These are phyloP conservation scores for Trachelus troglodyta DNA, from an alignment of 2,888 invertebrate genomes.

Conservation along the genomic window DNA sequence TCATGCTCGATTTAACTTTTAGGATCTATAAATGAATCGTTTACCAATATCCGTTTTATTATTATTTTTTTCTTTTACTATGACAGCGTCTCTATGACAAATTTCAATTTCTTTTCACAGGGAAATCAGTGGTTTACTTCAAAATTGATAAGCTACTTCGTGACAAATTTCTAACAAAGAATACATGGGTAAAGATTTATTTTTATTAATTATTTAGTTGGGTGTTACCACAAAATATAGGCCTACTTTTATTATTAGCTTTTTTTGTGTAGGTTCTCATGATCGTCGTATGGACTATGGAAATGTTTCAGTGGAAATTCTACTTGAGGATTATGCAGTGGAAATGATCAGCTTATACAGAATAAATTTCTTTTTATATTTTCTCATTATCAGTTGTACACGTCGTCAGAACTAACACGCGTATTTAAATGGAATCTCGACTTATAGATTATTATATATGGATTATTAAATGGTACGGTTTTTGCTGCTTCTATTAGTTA, in stretches of 20 bases:
- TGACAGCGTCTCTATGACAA: no score
- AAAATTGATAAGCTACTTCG: not conserved
- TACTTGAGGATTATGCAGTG: not conserved
- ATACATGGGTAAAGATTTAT: not conserved
- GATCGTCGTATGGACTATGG: not conserved
- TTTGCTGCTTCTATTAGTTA: not conserved
- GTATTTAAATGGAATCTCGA: not conserved
- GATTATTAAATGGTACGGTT: not conserved
- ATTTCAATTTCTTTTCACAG: not conserved
- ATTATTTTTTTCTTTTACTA: not conserved
- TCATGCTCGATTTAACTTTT: not conserved
- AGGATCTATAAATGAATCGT: not conserved
- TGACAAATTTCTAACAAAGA: not conserved
- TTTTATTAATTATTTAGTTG: not conserved
- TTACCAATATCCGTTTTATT: not conserved
- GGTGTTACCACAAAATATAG: not conserved
- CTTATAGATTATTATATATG: not conserved
- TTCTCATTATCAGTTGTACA: not conserved
- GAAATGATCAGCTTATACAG: not conserved
- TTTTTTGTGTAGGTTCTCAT: not conserved
- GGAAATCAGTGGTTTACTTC: not conserved
- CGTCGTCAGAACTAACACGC: not conserved
- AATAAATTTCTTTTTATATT: not conserved
- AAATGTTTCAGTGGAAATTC: not conserved
- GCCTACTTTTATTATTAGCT: not conserved